phyloP scores from a whole-genome alignment of 1,140 invertebrate species.

The Uloborus diversus region DNA sequence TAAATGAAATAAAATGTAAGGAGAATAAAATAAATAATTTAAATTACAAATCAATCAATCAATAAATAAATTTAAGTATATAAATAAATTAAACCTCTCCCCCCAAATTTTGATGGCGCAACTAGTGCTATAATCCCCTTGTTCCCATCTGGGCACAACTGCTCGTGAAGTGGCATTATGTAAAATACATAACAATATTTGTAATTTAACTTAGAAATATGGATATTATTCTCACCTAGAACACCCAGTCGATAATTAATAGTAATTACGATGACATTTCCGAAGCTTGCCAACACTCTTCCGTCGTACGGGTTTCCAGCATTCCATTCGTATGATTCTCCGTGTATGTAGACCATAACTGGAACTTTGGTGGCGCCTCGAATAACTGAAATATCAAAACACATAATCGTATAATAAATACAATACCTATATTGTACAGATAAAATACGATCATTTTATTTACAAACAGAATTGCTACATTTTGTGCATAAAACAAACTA shows the following conservation, averaged over 20 bases:
- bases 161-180: no score
- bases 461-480: neutral
- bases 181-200: no score
- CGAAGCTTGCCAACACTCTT: slow-evolving; percentile 89
- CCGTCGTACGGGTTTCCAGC: slow-evolving; percentile 96
- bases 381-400: slow-evolving; percentile 3
- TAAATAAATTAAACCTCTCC: no score
- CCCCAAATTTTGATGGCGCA: no score
- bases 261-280: slow-evolving; percentile 94
- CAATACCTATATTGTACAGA: slow-evolving; percentile 23
- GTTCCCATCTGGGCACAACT: no score
- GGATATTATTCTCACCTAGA: no score
- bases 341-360: slow-evolving; percentile 94
- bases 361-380: slow-evolving; percentile 68
- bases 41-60: no score
- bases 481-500: neutral
- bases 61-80: no score
- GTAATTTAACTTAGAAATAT: no score
- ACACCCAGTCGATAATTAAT: slow-evolving; percentile 97
- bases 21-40: no score
- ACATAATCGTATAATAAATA: slow-evolving; percentile 10
- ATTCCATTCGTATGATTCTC: slow-evolving; percentile 96
- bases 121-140: no score
- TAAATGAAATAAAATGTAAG: no score
- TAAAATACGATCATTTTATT: neutral